Percentiles rank a stretch among this genome's conserved stretches.
phyloP scores from a whole-genome alignment of 1,140 invertebrate genomes.

The Agraylea sexmaculata region DNA sequence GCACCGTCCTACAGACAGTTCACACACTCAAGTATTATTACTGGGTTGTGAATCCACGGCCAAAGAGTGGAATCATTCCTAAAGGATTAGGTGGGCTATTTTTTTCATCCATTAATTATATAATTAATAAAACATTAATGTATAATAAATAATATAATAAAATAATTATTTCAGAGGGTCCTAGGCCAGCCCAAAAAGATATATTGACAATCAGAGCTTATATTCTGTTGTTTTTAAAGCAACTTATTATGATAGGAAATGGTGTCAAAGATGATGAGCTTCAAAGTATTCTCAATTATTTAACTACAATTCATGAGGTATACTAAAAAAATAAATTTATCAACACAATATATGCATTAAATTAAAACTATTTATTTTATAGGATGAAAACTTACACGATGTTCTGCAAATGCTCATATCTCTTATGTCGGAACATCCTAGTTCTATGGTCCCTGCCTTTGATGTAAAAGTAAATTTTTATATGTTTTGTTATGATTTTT shows the following conservation, averaged over 20 bases:
- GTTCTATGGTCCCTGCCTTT: slow-evolving; percentile 97
- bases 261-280: slow-evolving; percentile 97
- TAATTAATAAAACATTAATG: slow-evolving; percentile 1
- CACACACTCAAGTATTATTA: slow-evolving; percentile 99
- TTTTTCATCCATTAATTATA: slow-evolving; percentile 2
- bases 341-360: slow-evolving; percentile 1
- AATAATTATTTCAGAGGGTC: slow-evolving; percentile 61
- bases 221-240: slow-evolving; percentile 91
- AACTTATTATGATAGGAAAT: slow-evolving; percentile 92
- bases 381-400: slow-evolving; percentile 98
- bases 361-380: slow-evolving; percentile 24
- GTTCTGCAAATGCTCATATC: slow-evolving; percentile 94
- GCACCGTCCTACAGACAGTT: slow-evolving; percentile 94
- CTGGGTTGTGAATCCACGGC: slow-evolving; percentile 92
- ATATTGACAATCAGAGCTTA: slow-evolving; percentile 88
- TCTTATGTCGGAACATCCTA: slow-evolving; percentile 94
- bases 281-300: slow-evolving; percentile 94
- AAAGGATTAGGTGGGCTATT: slow-evolving; percentile 76
- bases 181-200: slow-evolving; percentile 85
- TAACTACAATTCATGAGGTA: slow-evolving; percentile 94
- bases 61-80: slow-evolving; percentile 88
- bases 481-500: slow-evolving; percentile 1
- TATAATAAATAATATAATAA: background rate
- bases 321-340: too few species aligned
- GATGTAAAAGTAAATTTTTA: slow-evolving; percentile 57